Evolutionary conservation across 1,140 invertebrate species (phyloP).

Genomic region (Diorhabda sublineata): DNA sequence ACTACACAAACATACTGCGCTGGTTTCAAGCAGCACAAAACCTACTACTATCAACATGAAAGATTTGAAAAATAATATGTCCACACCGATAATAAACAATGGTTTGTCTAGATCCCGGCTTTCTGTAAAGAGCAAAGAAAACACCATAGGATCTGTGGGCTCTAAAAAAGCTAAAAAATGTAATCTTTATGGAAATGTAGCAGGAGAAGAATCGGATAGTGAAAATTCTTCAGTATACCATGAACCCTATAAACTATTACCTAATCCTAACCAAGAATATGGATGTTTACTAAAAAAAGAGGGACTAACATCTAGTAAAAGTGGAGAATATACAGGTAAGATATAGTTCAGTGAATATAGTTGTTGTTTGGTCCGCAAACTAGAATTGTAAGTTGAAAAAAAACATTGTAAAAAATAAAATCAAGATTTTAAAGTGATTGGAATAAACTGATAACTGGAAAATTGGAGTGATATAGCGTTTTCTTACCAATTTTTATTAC

Average conservation of each 20-base stretch:
- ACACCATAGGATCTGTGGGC: constrained; percentile 32
- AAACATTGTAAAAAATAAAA: too few relatives aligned
- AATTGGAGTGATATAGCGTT: too few relatives aligned
- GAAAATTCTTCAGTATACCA: constrained; percentile 59
- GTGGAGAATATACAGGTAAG: constrained; percentile 52
- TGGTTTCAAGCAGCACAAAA: constrained; percentile 49
- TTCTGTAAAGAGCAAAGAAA: constrained; percentile 49
- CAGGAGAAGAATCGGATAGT: constrained; percentile 54
- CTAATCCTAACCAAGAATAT: constrained; percentile 51
- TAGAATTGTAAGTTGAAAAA: too few relatives aligned
- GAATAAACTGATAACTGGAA: too few relatives aligned
- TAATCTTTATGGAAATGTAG: constrained; percentile 49
- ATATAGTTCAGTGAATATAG: neutral
- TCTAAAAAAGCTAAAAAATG: constrained; percentile 41
- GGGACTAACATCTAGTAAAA: constrained; percentile 49
- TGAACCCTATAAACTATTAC: constrained; percentile 58
- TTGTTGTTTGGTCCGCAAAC: too few relatives aligned
- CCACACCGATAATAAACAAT: constrained; percentile 57
- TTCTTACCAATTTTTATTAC: too few relatives aligned
- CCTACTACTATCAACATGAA: constrained; percentile 65
- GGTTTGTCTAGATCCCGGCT: constrained; percentile 52
- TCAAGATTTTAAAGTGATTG: too few relatives aligned
- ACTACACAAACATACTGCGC: constrained; percentile 65
- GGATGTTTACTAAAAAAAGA: constrained; percentile 54
- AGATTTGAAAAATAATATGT: constrained; percentile 53